Percentiles rank a stretch among this genome's conserved stretches.
These are phyloP conservation scores for Pseudanteris insignis DNA, from an alignment of 2,888 invertebrate genomes.

Conservation along the genomic window DNA sequence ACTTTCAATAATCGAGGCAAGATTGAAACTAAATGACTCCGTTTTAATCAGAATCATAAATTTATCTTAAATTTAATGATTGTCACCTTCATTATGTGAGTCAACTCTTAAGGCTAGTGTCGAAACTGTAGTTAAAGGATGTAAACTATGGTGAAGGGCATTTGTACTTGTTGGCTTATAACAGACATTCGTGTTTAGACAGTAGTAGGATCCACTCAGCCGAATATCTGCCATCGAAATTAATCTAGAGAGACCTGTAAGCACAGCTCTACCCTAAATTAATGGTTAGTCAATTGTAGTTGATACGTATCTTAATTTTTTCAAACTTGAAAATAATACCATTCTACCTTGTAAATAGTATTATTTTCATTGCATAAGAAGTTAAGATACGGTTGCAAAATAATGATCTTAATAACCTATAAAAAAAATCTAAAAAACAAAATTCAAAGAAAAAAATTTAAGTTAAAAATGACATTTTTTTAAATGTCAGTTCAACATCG, in stretches of 20 bases:
- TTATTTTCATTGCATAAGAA: too few relatives aligned
- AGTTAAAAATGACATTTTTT: too few relatives aligned
- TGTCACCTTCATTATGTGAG: conserved; percentile 32
- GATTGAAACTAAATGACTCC: too few relatives aligned
- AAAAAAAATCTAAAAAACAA: too few relatives aligned
- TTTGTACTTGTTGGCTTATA: conserved; percentile 36
- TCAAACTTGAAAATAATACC: too few relatives aligned
- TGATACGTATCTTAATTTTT: conserved; percentile 21
- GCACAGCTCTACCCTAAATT: conserved; percentile 22
- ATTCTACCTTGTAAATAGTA: too few relatives aligned
- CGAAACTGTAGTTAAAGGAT: conserved; percentile 36
- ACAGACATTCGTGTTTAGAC: conserved; percentile 39
- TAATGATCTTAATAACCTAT: too few relatives aligned
- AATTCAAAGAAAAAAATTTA: too few relatives aligned
- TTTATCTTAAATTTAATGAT: conserved; percentile 35
- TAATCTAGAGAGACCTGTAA: conserved; percentile 40
- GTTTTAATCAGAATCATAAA: conserved; percentile 37
- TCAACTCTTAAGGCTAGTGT: conserved; percentile 35
- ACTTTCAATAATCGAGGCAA: too few relatives aligned
- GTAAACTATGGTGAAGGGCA: conserved; percentile 35
- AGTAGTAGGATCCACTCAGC: conserved; percentile 30
- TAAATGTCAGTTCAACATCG: too few relatives aligned
- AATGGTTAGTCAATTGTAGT: conserved; percentile 26
- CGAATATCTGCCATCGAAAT: conserved; percentile 43
- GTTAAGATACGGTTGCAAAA: too few relatives aligned